Conservation (phyloP, 2,888 invertebrate genomes). For the Hyposoter didymator region DNA sequence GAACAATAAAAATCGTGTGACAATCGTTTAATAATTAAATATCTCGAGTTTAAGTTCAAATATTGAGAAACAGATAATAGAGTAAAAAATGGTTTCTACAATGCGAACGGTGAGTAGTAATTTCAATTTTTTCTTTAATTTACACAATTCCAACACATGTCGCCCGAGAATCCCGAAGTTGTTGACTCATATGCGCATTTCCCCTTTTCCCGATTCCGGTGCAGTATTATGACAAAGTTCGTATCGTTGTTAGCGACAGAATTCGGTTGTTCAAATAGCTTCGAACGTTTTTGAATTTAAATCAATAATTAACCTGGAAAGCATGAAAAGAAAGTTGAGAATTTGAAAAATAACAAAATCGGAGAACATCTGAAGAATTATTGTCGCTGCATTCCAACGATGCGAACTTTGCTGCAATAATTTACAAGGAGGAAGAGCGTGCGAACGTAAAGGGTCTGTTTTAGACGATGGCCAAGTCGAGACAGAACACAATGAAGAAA, state of each 20-base stretch:
- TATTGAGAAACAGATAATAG: conserved; percentile 9
- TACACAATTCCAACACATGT: background rate
- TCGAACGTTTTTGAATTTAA: background rate
- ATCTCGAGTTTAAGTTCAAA: background rate
- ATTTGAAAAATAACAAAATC: background rate
- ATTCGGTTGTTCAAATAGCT: background rate
- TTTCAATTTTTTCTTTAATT: background rate
- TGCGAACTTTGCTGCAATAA: background rate
- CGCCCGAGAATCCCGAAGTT: background rate
- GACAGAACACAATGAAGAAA: background rate
- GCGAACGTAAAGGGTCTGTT: background rate
- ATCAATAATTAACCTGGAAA: background rate
- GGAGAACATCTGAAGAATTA: background rate
- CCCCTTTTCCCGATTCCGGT: background rate
- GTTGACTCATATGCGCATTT: background rate
- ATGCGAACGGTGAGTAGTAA: conserved; percentile 58
- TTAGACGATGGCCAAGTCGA: background rate
- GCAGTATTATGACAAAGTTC: background rate
- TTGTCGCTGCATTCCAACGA: background rate
- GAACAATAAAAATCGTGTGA: conserved; percentile 28
- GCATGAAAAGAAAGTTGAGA: background rate
- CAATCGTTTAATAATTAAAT: conserved; percentile 3
- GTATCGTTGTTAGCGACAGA: background rate
- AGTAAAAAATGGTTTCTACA: conserved; percentile 49
- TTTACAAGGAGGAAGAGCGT: background rate